Base-by-base conservation (phyloP, 2,113 vertebrate species). In the Scomber scombrus region DNA sequence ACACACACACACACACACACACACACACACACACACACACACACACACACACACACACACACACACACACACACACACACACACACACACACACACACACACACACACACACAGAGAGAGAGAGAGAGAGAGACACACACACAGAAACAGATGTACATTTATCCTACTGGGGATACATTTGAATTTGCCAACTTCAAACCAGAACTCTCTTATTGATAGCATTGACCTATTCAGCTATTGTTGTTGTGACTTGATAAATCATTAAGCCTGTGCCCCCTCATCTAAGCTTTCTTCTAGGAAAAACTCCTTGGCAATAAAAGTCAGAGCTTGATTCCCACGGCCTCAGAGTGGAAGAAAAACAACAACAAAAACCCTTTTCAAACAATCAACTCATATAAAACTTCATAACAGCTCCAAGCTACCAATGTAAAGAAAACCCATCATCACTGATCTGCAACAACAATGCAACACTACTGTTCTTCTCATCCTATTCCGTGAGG, bases 331-430 rank as follows among this genome's bases (percentile, higher is more conserved):
- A 84, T 86, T 93, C 88, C 88, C 87, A 93, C 64, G 77, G 78
- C 71, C 82, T 86, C 65, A 21, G 64, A 74, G 81, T 12, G 47
- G 54, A 81, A 71, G 71, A 75, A 85, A 86, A 89, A 88, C 73
- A 92, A 74, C 72, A 90, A 75, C 80, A 78, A 61, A 75, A 93
- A 91, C 95, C 95, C 93, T 95, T 92, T 95, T 96, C 95, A 95
- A 86, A 90, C 71, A 85, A 87, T 81, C 62, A 78, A n/a, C 67
- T 95, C 91, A n/a, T 75, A 95, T 94, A 94, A 77, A 95, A 95
- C 89, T 93, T 85, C 3, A 93, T 85, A 94, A 95, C 94, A 96
- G 93, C 95, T 93, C 92, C 83, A 63, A 86, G 83, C 87, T 74
- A 75, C 56, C 23, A 45, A 54, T 84, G 71, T 61, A 60, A 93